These are phyloP conservation scores for Anarrhichthys ocellatus DNA, from an alignment of 2,113 vertebrate genomes.

Conservation along the genomic window DNA sequence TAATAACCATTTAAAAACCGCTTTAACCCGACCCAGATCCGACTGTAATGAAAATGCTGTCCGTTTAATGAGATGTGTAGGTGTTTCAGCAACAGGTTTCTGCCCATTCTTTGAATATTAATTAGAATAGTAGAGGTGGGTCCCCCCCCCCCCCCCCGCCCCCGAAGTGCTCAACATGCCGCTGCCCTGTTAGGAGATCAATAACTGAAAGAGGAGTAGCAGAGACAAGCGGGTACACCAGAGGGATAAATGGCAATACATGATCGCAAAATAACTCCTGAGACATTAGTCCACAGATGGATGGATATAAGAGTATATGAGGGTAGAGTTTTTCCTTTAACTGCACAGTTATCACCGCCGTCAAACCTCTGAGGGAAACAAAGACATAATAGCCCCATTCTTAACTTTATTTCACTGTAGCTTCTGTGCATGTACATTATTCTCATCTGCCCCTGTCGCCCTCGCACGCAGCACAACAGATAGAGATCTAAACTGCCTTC, in stretches of 20 bases:
- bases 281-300: conserved; percentile 27
- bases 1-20: background rate
- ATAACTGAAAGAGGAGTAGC: conserved; percentile 27
- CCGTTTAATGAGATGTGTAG: background rate
- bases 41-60: background rate
- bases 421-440: conserved; percentile 60
- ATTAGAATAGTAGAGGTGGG: background rate
- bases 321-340: conserved; percentile 56
- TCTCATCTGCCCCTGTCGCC: conserved; percentile 47
- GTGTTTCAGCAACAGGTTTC: background rate
- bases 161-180: background rate
- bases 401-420: conserved; percentile 52
- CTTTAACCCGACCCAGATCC: background rate
- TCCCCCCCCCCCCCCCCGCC: background rate
- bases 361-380: conserved; percentile 49
- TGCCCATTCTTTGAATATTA: background rate
- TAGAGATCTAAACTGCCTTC: conserved; percentile 58
- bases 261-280: conserved; percentile 35
- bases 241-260: conserved; percentile 26
- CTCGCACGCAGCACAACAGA: conserved; percentile 47
- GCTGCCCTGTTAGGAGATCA: conserved; percentile 30
- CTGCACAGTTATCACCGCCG: conserved; percentile 61
- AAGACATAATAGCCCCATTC: conserved; percentile 46
- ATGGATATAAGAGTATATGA: conserved; percentile 44
- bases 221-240: conserved; percentile 10